These are phyloP conservation scores for Tethya wilhelma DNA, from an alignment of 37 sponge, comb jelly and placozoan genomes.

Conservation along the genomic window DNA sequence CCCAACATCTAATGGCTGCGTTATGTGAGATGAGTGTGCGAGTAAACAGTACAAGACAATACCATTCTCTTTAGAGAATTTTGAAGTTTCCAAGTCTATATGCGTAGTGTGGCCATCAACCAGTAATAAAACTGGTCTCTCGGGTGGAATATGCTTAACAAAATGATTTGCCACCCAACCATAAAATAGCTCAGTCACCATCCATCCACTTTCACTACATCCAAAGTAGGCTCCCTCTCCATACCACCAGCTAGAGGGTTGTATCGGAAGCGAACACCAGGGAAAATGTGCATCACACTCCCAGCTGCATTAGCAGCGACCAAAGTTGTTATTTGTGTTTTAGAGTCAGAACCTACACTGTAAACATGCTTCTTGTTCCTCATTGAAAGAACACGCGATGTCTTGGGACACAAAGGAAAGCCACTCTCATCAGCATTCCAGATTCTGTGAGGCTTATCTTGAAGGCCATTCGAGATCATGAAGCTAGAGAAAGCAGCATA, in stretches of 20 bases:
- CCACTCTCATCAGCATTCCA: slow-evolving; percentile 53
- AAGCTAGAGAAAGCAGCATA: slow-evolving; percentile 6
- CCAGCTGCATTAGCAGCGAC: slow-evolving; percentile 38
- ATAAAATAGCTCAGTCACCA: too few relatives aligned
- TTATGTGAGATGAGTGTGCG: slow-evolving; percentile 34
- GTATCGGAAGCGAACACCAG: slow-evolving; percentile 32
- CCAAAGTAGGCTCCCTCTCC: slow-evolving; percentile 54
- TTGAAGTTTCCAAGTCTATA: slow-evolving; percentile 2
- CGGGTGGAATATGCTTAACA: slow-evolving; percentile 4
- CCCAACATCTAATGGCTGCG: slow-evolving; percentile 25
- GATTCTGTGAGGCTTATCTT: slow-evolving; percentile 20
- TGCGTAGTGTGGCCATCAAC: too few relatives aligned
- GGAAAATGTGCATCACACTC: slow-evolving; percentile 45
- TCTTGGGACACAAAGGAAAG: slow-evolving; percentile 39
- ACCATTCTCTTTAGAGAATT: background rate
- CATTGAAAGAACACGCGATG: background rate
- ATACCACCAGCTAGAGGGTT: slow-evolving; percentile 47
- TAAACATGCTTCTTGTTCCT: slow-evolving; percentile 8
- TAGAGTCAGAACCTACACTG: slow-evolving; percentile 1
- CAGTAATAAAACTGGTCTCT: slow-evolving; percentile 38
- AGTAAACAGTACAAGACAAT: slow-evolving; percentile 20
- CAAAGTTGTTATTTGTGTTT: slow-evolving; percentile 41
- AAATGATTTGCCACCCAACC: slow-evolving; percentile 54
- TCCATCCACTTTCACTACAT: too few relatives aligned
- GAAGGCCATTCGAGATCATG: background rate